Evolutionary conservation across 2,113 vertebrate genomes (phyloP), one percentile per base, ranked within the genome.

Genomic region (Syrrhaptes paradoxus): DNA sequence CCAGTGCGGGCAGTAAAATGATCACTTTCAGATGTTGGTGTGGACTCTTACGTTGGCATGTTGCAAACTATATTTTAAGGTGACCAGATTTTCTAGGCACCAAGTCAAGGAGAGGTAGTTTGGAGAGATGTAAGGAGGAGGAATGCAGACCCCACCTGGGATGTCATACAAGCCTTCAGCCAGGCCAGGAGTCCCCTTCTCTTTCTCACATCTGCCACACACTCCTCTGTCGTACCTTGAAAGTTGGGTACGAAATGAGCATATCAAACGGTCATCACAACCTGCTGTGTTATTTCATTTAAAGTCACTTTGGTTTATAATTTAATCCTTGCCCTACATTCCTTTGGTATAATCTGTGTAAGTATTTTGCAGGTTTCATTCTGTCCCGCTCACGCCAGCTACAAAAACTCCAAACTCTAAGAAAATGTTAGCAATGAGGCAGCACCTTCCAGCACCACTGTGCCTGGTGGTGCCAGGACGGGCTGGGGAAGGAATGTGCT

Each of bases 1-100:
- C 91, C 18, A 81, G 95, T 26, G 94, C 52, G 92, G 97, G 91
- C 70, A 90, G 87, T 26, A 68, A 29, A 87, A 71, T 59, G 87
- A 96, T 97, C 48, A 3, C 67, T 97, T 72, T 95, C 95, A 97
- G 97, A 97, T 87, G 96, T 77, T 65, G 14, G 32, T 4, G 43
- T 61, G 89, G 82, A 43, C 85, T 92, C 70, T 38, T 41, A 43
- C 29, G 2, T 7, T 57, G 68, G 8, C 14, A 2, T 8, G 3
- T 20, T 85, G 90, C 92, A 94, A 78, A 15, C 31, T 49, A 6
- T 45, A 4, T 15, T 8, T 17, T 49, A 14, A 49, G 71, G 48
- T 68, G 90, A 46, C 43, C n/a, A n/a, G 91, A 29, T 54, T 59
- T 51, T 36, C 13, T 14, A 29, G 85, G 58, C 65, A 61, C 32